A percentile compares a stretch with the other conserved stretches of the same genome.
These are phyloP conservation scores for Corythaixoides concolor DNA, from an alignment of 2,113 vertebrate species.

Conservation along the genomic window DNA sequence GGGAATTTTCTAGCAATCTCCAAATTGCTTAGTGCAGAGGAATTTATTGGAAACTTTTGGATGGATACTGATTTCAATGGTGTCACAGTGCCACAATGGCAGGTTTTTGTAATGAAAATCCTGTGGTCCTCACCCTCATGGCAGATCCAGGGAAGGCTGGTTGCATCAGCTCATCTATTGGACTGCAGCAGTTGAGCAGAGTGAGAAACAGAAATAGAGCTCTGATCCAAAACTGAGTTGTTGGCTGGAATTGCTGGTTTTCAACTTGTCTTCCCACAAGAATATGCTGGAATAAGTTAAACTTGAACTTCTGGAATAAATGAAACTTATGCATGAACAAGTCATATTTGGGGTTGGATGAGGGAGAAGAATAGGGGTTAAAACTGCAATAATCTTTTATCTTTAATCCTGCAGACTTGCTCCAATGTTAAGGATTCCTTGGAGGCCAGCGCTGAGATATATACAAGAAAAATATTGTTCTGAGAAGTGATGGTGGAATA, in stretches of 20 bases:
- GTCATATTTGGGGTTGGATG: background rate
- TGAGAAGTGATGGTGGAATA: background rate
- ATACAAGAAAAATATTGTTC: background rate
- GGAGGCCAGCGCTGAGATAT: background rate
- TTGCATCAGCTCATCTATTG: background rate
- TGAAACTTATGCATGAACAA: background rate
- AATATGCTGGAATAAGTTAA: background rate
- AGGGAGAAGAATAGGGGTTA: background rate
- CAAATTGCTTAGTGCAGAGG: background rate
- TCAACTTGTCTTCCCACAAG: background rate
- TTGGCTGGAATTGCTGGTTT: background rate
- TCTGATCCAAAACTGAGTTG: background rate
- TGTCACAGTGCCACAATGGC: background rate
- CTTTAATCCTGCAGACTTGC: background rate
- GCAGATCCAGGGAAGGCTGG: background rate
- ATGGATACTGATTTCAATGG: background rate
- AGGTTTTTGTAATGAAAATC: background rate
- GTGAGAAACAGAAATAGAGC: background rate
- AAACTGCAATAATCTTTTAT: background rate
- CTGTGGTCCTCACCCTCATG: fast-evolving
- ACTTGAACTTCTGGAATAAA: background rate
- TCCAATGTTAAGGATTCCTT: background rate
- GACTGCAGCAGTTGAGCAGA: background rate
- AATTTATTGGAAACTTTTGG: background rate
- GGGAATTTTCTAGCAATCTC: background rate